phyloP scores from a whole-genome alignment of 2,113 vertebrate genomes.

The Crypturellus undulatus region DNA sequence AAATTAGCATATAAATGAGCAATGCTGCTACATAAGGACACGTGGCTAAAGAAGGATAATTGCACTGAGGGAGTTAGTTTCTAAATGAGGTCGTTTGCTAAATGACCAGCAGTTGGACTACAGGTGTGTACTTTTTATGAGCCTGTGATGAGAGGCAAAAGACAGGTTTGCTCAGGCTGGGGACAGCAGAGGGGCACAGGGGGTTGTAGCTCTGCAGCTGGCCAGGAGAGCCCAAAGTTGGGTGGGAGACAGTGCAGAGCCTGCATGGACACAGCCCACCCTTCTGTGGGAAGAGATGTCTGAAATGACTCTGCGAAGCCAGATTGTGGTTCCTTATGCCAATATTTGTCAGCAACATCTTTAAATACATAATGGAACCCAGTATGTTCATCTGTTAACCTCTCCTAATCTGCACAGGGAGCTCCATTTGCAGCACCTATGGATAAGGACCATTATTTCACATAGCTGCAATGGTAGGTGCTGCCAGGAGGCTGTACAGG shows the following conservation, averaged over 20 bases:
- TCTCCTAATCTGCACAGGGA: not conserved
- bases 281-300: not conserved
- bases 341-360: fast-evolving
- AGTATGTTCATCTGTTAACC: fast-evolving
- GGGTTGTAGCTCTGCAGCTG: not conserved
- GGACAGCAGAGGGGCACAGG: fast-evolving
- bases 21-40: slow-evolving; percentile 43
- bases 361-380: not conserved
- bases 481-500: not conserved
- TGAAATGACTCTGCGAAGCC: fast-evolving
- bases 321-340: not conserved
- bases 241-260: not conserved
- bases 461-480: not conserved
- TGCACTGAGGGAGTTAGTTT: slow-evolving; percentile 4
- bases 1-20: slow-evolving; percentile 75
- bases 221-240: not conserved
- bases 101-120: not conserved
- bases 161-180: not conserved
- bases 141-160: not conserved
- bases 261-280: not conserved
- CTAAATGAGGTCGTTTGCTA: slow-evolving; percentile 33
- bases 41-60: slow-evolving; percentile 42
- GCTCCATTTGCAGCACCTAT: not conserved
- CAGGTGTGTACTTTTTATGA: not conserved
- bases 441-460: not conserved